Evolutionary conservation across 2,888 invertebrate species (phyloP), one percentile per base, ranked within the genome.

Genomic region (Ophion ventricosus): DNA sequence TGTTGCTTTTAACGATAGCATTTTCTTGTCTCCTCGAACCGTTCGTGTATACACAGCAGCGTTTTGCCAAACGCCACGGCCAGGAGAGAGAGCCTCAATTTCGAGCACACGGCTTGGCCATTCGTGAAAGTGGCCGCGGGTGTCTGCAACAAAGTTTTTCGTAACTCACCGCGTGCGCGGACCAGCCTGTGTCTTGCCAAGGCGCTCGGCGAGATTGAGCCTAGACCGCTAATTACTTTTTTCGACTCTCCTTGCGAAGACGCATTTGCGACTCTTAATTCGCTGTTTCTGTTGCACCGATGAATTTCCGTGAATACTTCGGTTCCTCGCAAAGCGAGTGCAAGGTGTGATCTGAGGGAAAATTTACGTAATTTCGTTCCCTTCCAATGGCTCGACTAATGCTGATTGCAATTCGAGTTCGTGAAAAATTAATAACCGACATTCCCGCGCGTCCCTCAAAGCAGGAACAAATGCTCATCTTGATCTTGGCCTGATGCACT

Each of bases 71-170:
- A 72, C 56, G 40, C 11, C 59, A 23, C 10, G 23, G 67, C 25
- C 8, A 70, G 14, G 23, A 11, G 57, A 11, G 57, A 57, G 56
- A 70, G 74, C 14, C 75, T 67, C 23, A 73, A 80, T 80, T 77
- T 66, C 66, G 70, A 25, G 79, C 74, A 67, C 35, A 56, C 57
- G 63, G 75, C 79, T 84, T 82, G 84, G 81, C 81, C 84, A 84
- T 78, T 84, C 84, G 84, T 84, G 82, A 84, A 84, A 84, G 84
- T 84, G 75, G 78, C 78, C 82, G 75, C 59, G 61, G 72, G 82
- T 79, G 78, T 79, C 79, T 67, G 84, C 79, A 84, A 84, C 79
- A 29, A 76, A 80, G 63, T 81, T 81, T 81, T 81, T 81, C 76
- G 76, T 82, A 77, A 76, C 26, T 56, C 67, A 56, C 54, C 25